Conservation (phyloP, 1,140 invertebrate genomes). For the Leptopilina boulardi region DNA sequence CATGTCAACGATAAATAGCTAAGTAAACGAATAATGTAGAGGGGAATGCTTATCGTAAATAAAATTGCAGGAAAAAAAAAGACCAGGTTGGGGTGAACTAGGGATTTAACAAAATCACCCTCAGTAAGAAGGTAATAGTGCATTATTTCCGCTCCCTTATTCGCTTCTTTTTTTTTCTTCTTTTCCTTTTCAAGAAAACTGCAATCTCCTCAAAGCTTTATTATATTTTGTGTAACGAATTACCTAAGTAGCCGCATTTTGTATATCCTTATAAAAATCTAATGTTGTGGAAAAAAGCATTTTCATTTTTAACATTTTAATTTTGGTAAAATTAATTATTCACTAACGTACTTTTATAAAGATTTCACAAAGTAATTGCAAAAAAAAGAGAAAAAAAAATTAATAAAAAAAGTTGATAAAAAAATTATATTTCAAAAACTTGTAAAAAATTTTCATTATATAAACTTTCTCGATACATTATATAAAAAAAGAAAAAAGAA, state of each 20-base stretch:
- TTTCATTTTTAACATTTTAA: background rate
- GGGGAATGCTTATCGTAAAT: conserved; percentile 27
- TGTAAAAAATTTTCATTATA: no score
- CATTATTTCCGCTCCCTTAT: conserved; percentile 16
- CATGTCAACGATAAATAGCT: conserved; percentile 4
- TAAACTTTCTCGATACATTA: no score
- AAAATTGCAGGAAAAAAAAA: conserved; percentile 29
- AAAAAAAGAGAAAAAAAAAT: no score
- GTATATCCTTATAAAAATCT: background rate
- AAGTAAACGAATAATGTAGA: conserved; percentile 6
- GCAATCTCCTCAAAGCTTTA: conserved; percentile 6
- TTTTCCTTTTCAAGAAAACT: conserved; percentile 6
- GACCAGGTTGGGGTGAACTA: background rate
- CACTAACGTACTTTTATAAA: no score
- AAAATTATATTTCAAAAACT: no score
- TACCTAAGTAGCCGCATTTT: background rate
- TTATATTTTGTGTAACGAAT: conserved; percentile 26
- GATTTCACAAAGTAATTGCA: no score
- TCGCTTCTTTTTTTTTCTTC: background rate
- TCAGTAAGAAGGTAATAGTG: conserved; percentile 13
- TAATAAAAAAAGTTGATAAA: no score
- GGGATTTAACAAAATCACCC: conserved; percentile 16
- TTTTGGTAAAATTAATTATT: no score
- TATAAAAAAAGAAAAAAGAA: no score
- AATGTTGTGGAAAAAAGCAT: background rate